A percentile compares a stretch with the other conserved stretches of the same genome.
phyloP scores from a whole-genome alignment of 2,888 invertebrate genomes.

The Caenorhabditis becei region DNA sequence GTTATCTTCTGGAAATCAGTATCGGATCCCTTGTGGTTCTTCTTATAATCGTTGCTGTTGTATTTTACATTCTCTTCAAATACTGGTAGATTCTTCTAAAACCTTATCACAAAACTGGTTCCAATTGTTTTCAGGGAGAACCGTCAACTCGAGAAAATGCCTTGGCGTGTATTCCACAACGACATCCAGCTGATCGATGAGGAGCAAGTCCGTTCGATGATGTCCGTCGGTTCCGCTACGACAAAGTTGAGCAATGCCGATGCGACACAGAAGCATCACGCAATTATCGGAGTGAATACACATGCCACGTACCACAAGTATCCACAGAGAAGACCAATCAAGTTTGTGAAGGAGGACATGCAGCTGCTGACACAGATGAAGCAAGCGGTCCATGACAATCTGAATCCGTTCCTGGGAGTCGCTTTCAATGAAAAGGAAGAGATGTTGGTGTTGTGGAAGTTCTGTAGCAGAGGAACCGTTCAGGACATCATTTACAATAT shows the following conservation, averaged over 20 bases:
- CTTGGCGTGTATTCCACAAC: constrained; percentile 79
- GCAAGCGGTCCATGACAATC: constrained; percentile 95
- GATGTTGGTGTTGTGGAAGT: constrained; percentile 79
- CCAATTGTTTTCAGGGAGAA: constrained; percentile 71
- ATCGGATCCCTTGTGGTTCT: constrained; percentile 67
- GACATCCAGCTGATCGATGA: constrained; percentile 78
- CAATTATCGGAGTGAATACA: constrained; percentile 78
- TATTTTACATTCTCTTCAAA: constrained; percentile 58
- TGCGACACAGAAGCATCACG: constrained; percentile 77
- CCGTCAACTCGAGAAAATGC: constrained; percentile 74
- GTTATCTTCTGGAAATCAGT: constrained; percentile 77
- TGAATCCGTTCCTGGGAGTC: constrained; percentile 94
- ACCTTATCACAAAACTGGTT: not conserved
- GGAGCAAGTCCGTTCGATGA: constrained; percentile 80
- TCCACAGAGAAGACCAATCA: constrained; percentile 78
- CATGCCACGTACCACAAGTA: constrained; percentile 80
- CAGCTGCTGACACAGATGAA: constrained; percentile 85
- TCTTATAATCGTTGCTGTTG: constrained; percentile 50
- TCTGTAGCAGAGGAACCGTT: constrained; percentile 79
- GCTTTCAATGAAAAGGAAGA: constrained; percentile 81
- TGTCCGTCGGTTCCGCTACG: constrained; percentile 76
- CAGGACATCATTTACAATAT: constrained; percentile 97
- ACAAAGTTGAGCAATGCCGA: constrained; percentile 79
- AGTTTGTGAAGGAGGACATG: constrained; percentile 74
- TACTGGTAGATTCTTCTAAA: constrained; percentile 32